Evolutionary conservation across 2,888 invertebrate species (phyloP).

Genomic region (Aporophyla lueneburgensis): DNA sequence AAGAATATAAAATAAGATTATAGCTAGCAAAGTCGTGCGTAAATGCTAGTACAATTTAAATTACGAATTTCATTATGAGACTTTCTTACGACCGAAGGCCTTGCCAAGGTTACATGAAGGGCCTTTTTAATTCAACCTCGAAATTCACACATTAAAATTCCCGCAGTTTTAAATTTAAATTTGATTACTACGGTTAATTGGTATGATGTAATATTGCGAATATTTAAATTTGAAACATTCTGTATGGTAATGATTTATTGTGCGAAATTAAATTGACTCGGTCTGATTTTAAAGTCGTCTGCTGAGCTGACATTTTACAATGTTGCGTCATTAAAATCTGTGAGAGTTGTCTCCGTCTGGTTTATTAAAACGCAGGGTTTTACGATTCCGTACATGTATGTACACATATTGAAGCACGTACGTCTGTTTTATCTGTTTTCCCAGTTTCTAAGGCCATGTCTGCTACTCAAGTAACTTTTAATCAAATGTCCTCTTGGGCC

Average conservation of each 20-base stretch:
- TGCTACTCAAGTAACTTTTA: conserved; percentile 4
- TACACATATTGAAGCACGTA: background rate
- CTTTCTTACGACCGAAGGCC: conserved; percentile 38
- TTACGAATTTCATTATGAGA: conserved; percentile 42
- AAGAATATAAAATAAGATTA: conserved; percentile 6
- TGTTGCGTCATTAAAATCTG: conserved; percentile 31
- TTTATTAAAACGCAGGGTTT: conserved; percentile 31
- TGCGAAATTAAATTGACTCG: conserved; percentile 5
- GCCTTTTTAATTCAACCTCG: conserved; percentile 24
- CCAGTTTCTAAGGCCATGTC: background rate
- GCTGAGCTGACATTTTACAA: conserved; percentile 47
- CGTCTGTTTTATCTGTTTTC: conserved; percentile 5
- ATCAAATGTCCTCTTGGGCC: background rate
- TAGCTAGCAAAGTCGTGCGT: conserved; percentile 24
- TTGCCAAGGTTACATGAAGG: conserved; percentile 40
- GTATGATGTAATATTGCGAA: conserved; percentile 36
- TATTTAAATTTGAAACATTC: conserved; percentile 20
- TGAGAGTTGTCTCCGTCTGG: conserved; percentile 23
- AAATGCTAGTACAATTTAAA: conserved; percentile 23
- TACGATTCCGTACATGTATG: background rate
- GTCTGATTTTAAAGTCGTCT: conserved; percentile 17
- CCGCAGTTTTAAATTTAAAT: conserved; percentile 11
- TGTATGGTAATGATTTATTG: conserved; percentile 12
- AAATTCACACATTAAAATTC: conserved; percentile 16
- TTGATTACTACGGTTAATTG: conserved; percentile 32